A percentile compares a stretch with the other conserved stretches of the same genome.
Evolutionary conservation across 2,797 vertebrate genomes (phyloP).

Genomic region (Anniella stebbinsi): DNA sequence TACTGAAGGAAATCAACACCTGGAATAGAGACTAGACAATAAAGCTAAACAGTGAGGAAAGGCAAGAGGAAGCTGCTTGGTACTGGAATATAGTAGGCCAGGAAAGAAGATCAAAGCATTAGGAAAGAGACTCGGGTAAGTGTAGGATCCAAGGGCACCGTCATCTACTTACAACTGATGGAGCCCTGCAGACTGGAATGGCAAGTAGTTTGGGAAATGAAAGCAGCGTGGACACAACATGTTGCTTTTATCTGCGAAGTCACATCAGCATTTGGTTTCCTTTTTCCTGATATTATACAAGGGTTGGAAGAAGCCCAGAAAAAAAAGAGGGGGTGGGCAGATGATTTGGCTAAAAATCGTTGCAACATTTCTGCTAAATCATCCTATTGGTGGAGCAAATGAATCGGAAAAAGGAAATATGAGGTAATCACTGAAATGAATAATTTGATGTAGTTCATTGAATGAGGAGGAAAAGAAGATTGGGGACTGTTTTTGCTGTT

Average conservation of each 20-base stretch:
- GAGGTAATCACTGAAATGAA: not conserved
- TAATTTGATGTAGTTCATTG: constrained; percentile 16
- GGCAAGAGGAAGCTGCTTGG: constrained; percentile 68
- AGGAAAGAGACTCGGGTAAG: constrained; percentile 56
- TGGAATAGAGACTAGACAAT: constrained; percentile 70
- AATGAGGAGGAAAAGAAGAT: not conserved
- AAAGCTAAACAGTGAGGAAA: constrained; percentile 66
- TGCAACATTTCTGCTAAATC: constrained; percentile 51
- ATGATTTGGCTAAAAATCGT: constrained; percentile 33
- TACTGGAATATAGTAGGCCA: constrained; percentile 61
- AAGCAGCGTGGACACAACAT: constrained; percentile 24
- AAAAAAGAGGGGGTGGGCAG: not conserved
- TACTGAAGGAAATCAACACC: constrained; percentile 68
- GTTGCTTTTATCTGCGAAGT: constrained; percentile 52
- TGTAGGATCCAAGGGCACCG: constrained; percentile 55
- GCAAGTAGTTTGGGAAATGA: constrained; percentile 43
- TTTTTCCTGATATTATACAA: constrained; percentile 72
- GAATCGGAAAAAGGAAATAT: constrained; percentile 7
- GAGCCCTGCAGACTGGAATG: constrained; percentile 16
- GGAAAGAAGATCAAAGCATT: constrained; percentile 69
- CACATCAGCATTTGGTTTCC: constrained; percentile 71
- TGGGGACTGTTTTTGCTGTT: too few species aligned
- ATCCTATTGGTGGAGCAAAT: constrained; percentile 19
- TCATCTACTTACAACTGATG: not conserved
- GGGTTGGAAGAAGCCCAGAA: constrained; percentile 68